Conservation (phyloP, 2,888 invertebrate species). For the Meganola albula region DNA sequence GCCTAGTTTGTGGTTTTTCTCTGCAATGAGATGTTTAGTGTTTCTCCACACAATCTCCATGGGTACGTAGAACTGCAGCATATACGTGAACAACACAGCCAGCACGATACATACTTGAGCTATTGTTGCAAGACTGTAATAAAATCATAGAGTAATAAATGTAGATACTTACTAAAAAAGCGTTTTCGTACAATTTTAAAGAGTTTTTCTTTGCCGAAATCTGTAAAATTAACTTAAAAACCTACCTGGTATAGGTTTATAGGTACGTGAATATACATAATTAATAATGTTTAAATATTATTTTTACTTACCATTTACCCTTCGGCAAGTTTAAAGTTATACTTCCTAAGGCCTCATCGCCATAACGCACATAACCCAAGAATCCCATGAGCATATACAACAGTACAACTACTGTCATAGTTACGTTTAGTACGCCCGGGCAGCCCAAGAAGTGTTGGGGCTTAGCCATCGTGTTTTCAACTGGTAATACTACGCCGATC, state of each 20-base stretch:
- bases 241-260: no score
- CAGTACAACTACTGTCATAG: constrained; percentile 88
- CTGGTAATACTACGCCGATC: constrained; percentile 93
- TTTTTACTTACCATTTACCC: constrained; percentile 77
- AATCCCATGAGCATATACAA: constrained; percentile 92
- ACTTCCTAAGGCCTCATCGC: constrained; percentile 81
- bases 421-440: constrained; percentile 91
- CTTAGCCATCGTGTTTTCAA: constrained; percentile 93
- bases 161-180: no score
- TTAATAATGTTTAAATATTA: no score
- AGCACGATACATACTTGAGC: constrained; percentile 90
- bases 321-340: constrained; percentile 90
- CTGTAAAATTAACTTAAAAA: no score
- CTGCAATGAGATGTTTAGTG: constrained; percentile 63
- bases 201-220: no score
- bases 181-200: no score
- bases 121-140: constrained; percentile 82
- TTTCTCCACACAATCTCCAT: constrained; percentile 94
- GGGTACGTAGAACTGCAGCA: constrained; percentile 96
- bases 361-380: constrained; percentile 92
- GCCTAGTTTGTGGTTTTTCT: constrained; percentile 52
- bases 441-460: constrained; percentile 88
- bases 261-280: no score
- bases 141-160: no score
- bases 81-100: constrained; percentile 95